Evolutionary conservation across 30 jellyfish, hydroid and myxozoan species (phyloP).

Genomic region (Cassiopea andromeda): DNA sequence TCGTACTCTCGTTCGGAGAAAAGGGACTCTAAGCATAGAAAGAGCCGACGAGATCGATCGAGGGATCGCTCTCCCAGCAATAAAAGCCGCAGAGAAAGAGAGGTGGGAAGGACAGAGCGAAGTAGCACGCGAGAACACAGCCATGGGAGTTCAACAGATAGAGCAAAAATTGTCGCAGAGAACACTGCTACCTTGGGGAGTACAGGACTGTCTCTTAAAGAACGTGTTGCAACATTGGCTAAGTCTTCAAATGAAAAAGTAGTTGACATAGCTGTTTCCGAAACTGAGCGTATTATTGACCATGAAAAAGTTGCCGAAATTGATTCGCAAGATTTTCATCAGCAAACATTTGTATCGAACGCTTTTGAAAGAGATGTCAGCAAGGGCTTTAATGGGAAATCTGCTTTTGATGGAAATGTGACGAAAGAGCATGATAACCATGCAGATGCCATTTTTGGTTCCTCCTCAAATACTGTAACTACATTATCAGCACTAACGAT

Average conservation of each 20-base stretch:
- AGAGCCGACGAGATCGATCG: constrained; percentile 41
- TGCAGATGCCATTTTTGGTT: constrained; percentile 48
- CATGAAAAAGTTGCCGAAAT: constrained; percentile 55
- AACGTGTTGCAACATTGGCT: constrained; percentile 23
- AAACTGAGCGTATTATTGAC: neutral
- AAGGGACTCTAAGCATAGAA: constrained; percentile 18
- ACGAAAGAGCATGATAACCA: constrained; percentile 9
- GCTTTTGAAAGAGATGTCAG: neutral
- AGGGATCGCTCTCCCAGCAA: constrained; percentile 55
- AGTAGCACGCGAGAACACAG: neutral
- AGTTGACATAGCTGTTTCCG: neutral
- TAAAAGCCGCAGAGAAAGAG: constrained; percentile 8
- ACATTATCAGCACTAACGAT: neutral
- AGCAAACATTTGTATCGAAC: constrained; percentile 48
- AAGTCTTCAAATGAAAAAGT: neutral
- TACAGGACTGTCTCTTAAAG: constrained; percentile 30
- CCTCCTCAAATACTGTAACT: neutral
- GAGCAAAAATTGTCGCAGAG: neutral
- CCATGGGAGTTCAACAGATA: neutral
- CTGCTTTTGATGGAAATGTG: neutral
- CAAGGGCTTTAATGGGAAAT: neutral
- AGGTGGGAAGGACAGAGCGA: constrained; percentile 8
- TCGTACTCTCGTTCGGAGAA: constrained; percentile 66
- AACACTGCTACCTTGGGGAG: neutral
- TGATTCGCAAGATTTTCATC: constrained; percentile 58